Evolutionary conservation across 1,140 invertebrate genomes (phyloP).

Genomic region (Tenebrio molitor): DNA sequence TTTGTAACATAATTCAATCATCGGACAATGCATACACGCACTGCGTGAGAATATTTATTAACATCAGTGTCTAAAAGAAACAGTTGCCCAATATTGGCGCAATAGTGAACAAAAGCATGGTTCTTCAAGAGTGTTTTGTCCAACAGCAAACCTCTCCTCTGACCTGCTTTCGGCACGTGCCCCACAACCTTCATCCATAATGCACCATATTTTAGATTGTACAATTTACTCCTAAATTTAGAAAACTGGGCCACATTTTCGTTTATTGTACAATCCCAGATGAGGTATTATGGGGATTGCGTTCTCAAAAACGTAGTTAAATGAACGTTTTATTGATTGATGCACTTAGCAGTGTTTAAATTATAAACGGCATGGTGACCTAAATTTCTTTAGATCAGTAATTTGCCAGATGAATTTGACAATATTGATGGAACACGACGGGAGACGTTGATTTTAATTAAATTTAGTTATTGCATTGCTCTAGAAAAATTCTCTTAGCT

Average conservation of each 20-base stretch:
- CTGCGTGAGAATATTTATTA: conserved; percentile 43
- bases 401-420: conserved; percentile 33
- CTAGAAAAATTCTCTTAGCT: too few relatives aligned
- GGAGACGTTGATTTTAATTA: conserved; percentile 5
- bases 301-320: conserved; percentile 21
- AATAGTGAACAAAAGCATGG: conserved; percentile 25
- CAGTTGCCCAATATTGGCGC: conserved; percentile 32
- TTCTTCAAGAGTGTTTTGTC: conserved; percentile 35
- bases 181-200: conserved; percentile 11
- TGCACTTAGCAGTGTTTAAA: conserved; percentile 42
- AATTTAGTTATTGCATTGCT: neutral
- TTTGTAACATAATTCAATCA: conserved; percentile 43
- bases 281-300: neutral
- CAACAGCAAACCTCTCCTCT: conserved; percentile 15
- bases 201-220: too few relatives aligned
- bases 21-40: conserved; percentile 43
- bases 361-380: conserved; percentile 38
- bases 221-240: neutral
- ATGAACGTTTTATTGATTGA: conserved; percentile 45
- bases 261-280: neutral
- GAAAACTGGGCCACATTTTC: conserved; percentile 25
- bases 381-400: conserved; percentile 23
- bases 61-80: conserved; percentile 32
- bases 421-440: conserved; percentile 27
- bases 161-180: conserved; percentile 33